Evolutionary conservation across 2,113 vertebrate genomes (phyloP).

Genomic region (Rhinolophus ferrumequinum): DNA sequence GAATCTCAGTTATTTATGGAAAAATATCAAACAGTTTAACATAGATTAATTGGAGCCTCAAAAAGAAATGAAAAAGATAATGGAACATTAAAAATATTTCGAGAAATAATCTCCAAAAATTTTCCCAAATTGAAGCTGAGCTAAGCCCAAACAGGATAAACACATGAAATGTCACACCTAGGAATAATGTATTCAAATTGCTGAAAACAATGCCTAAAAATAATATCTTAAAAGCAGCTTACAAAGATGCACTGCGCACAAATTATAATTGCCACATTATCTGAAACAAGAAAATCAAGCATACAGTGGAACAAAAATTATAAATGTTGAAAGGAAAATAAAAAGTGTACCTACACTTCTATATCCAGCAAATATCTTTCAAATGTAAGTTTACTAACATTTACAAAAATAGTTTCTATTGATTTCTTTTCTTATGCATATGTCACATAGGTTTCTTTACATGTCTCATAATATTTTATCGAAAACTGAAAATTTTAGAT

Average conservation of each 20-base stretch:
- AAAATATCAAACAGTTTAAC: not conserved
- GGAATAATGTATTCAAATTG: not conserved
- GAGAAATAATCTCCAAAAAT: not conserved
- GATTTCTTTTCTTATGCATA: not conserved
- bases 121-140: not conserved
- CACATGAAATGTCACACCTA: not conserved
- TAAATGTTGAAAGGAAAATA: not conserved
- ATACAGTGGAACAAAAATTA: not conserved
- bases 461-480: not conserved
- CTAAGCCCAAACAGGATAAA: not conserved
- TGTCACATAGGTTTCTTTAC: not conserved
- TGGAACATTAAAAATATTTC: not conserved
- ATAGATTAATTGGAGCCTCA: not conserved
- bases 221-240: not conserved
- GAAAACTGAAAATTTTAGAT: not conserved
- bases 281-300: not conserved
- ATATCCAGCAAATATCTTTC: not conserved
- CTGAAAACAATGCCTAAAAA: not conserved
- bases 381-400: not conserved
- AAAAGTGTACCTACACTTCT: not conserved
- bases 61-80: not conserved
- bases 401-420: not conserved
- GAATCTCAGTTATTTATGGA: not conserved
- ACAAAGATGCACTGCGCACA: not conserved
- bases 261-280: not conserved